Conservation (phyloP, 2,113 vertebrate genomes). For the Takifugu bimaculatus region DNA sequence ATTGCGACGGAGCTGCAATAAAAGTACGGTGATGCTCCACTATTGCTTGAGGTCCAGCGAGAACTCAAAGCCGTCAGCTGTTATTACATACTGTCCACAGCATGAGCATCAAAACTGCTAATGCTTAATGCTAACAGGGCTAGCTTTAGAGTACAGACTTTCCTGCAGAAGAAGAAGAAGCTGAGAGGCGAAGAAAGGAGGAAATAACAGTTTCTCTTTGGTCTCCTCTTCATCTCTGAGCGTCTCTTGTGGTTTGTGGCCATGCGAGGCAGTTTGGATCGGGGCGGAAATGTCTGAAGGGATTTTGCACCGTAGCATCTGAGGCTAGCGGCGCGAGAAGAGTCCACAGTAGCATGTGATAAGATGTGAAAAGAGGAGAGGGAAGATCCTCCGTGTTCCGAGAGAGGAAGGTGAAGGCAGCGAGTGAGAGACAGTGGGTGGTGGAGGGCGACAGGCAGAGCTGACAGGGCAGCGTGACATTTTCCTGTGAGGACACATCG, state of each 20-base stretch:
- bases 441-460: conserved; percentile 34
- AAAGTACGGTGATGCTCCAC: too few relatives aligned
- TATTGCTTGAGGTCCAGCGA: too few relatives aligned
- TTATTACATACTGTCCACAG: too few relatives aligned
- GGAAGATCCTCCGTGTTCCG: conserved; percentile 12
- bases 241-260: not conserved
- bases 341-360: conserved; percentile 19
- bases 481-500: conserved; percentile 67
- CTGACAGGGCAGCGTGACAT: conserved; percentile 69
- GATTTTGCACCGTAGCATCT: not conserved
- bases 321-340: not conserved
- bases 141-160: too few relatives aligned
- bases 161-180: too few relatives aligned
- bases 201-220: not conserved
- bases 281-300: too few relatives aligned
- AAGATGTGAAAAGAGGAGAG: conserved; percentile 45
- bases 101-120: too few relatives aligned
- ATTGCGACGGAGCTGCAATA: too few relatives aligned
- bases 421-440: conserved; percentile 5
- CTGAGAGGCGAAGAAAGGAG: conserved; percentile 13
- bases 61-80: too few relatives aligned
- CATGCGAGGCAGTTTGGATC: not conserved
- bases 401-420: conserved; percentile 22
- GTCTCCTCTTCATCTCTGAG: not conserved
- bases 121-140: too few relatives aligned